Evolutionary conservation across 2,113 vertebrate species (phyloP), one percentile per base, ranked within the genome.

Genomic region (Passer domesticus): DNA sequence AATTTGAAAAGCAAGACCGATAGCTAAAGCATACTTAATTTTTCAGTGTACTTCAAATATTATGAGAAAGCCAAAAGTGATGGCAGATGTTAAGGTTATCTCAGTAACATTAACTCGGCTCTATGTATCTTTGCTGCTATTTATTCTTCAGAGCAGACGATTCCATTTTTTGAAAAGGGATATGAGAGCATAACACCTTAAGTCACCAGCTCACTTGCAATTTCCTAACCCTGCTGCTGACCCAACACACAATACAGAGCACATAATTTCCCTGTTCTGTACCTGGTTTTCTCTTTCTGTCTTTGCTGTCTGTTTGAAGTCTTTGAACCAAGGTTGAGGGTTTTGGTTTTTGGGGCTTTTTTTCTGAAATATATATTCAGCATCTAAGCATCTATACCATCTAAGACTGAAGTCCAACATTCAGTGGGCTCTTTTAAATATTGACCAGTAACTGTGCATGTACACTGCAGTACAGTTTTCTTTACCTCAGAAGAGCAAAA

Each of bases 111-210:
- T 77, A 85, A 59, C 69, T 72, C 47, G 87, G 19, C 6, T 75
- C 6, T 59, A 8, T 11, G 8, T n/a, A 53, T 22, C 15, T 84
- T 82, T 59, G 25, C 24, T n/a, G 13, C 37, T 89, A 59, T 62
- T 93, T 91, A 43, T 53, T 87, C 52, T 84, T 94, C 78, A 66
- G 49, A 80, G 23, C 66, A 77, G 25, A 64, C 15, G 21, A 74
- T 37, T 7, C 10, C 49, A 53, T 31, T 22, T 67, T 63, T 81
- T 59, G 43, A 72, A 87, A 55, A 75, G 7, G 55, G 44, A 19
- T 3, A 6, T 1, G 0, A 68, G 10, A 15, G 15, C 0, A 0
- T 30, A 73, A n/a, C 31, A 80, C 17, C 50, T 66, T 46, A 78
- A 74, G n/a, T 85, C 43, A 58, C 6, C 19, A n/a, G 47, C 11